Evolutionary conservation across 2,113 vertebrate genomes (phyloP).

Genomic region (Emydura subglobosa): DNA sequence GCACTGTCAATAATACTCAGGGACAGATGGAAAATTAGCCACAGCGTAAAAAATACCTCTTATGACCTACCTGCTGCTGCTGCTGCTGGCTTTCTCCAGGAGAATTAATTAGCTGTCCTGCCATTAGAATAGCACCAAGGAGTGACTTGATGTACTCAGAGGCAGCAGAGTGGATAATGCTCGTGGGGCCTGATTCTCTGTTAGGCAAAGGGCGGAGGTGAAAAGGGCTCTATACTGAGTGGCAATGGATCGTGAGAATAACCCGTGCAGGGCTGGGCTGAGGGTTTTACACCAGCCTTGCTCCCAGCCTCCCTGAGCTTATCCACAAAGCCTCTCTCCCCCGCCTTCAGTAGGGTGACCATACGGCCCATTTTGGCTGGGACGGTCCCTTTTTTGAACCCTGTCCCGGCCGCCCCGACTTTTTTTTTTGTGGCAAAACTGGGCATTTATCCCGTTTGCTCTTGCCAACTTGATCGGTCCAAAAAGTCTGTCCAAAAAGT

Average conservation of each 20-base stretch:
- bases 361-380: too few species aligned
- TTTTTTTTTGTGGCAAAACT: too few species aligned
- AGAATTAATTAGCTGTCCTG: background rate
- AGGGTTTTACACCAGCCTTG: too few species aligned
- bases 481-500: too few species aligned
- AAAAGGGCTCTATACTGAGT: background rate
- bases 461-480: too few species aligned
- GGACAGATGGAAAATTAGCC: slow-evolving; percentile 29
- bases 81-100: background rate
- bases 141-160: accelerated
- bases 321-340: too few species aligned
- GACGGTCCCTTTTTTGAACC: too few species aligned
- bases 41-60: background rate
- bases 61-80: background rate
- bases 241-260: background rate
- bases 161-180: accelerated
- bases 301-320: too few species aligned
- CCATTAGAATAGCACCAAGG: accelerated
- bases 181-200: background rate
- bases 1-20: slow-evolving; percentile 28
- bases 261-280: background rate
- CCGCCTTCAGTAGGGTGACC: too few species aligned
- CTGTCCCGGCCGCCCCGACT: too few species aligned
- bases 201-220: background rate
- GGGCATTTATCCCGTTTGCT: too few species aligned